These are phyloP conservation scores for Andrena cerasifolii DNA, from an alignment of 1,140 invertebrate species.

Conservation along the genomic window DNA sequence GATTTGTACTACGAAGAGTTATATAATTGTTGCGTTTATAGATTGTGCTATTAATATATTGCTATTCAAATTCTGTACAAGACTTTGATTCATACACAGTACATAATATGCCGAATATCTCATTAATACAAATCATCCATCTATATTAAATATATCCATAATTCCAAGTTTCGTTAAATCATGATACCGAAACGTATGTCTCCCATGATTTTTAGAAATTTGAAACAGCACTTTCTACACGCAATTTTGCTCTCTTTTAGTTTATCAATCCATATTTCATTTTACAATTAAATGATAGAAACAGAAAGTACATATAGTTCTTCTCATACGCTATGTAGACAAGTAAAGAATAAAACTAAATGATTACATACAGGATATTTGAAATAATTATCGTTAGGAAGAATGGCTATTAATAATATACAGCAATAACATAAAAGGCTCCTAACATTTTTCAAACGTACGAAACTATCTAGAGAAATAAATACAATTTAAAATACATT, in stretches of 20 bases:
- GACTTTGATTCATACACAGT: neutral
- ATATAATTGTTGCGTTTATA: neutral
- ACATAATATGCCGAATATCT: conserved; percentile 18
- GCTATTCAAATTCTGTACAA: neutral
- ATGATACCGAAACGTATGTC: neutral
- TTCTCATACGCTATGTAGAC: conserved; percentile 12
- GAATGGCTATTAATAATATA: conserved; percentile 35
- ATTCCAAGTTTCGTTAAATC: conserved; percentile 35
- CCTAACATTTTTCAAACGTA: conserved; percentile 8
- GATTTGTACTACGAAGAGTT: neutral
- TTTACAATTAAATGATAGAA: conserved; percentile 21
- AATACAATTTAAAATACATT: neutral
- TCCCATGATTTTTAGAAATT: conserved; percentile 24
- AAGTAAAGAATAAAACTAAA: conserved; percentile 42
- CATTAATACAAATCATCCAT: conserved; percentile 11
- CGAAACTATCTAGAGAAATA: conserved; percentile 24
- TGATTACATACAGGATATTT: conserved; percentile 1
- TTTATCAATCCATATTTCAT: conserved; percentile 35
- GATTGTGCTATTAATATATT: neutral
- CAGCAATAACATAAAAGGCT: conserved; percentile 43
- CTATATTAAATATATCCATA: conserved; percentile 31
- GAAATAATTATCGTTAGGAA: conserved; percentile 30
- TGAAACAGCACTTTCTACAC: conserved; percentile 23
- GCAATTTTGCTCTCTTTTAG: conserved; percentile 6
- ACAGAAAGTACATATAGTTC: neutral